Conservation (phyloP, 1,140 invertebrate species). For the Aphidius ervi region DNA sequence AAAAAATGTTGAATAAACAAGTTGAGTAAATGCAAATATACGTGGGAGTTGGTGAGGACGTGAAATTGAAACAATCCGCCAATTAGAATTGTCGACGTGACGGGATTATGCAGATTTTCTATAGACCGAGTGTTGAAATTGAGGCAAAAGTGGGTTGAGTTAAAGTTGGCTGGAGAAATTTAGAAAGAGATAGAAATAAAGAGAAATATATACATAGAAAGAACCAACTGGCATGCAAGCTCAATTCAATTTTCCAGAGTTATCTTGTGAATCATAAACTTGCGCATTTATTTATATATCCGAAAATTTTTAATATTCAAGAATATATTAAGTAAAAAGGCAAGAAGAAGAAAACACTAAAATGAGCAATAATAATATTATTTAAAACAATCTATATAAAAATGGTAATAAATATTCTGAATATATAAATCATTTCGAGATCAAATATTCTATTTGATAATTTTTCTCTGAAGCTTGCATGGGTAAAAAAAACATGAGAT, state of each 20-base stretch:
- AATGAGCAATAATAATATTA: too few relatives aligned
- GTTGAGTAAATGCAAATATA: conserved; percentile 42
- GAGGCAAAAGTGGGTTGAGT: background rate
- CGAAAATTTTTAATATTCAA: background rate
- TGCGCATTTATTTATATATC: background rate
- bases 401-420: too few relatives aligned
- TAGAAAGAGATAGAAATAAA: conserved; percentile 4
- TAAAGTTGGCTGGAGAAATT: conserved; percentile 6
- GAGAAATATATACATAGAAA: conserved; percentile 28
- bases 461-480: too few relatives aligned
- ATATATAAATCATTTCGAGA: too few relatives aligned
- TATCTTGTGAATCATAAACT: conserved; percentile 53
- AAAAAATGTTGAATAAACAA: conserved; percentile 13
- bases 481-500: too few relatives aligned
- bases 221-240: conserved; percentile 43
- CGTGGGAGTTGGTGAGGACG: conserved; percentile 29
- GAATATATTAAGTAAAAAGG: too few relatives aligned
- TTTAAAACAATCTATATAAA: too few relatives aligned
- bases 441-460: too few relatives aligned
- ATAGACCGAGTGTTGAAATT: conserved; percentile 19
- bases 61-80: conserved; percentile 54
- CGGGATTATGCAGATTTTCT: conserved; percentile 52
- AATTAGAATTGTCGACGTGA: conserved; percentile 52
- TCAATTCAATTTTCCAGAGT: conserved; percentile 51
- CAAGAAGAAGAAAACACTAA: too few relatives aligned